Evolutionary conservation across 2,797 vertebrate genomes (phyloP).

Genomic region (Mormyrus hasselquistii): DNA sequence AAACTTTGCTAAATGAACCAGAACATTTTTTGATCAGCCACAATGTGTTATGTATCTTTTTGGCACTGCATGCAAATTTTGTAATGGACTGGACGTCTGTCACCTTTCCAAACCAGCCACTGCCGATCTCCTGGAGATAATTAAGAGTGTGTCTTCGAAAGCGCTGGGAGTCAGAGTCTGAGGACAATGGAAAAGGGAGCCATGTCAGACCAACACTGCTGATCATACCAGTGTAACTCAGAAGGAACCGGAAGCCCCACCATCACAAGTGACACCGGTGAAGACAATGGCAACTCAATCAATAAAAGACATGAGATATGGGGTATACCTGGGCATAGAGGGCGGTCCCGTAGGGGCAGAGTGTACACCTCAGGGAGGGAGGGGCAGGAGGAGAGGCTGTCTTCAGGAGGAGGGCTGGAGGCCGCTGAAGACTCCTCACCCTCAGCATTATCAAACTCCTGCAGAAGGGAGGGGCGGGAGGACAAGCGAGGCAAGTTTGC

Average conservation of each 20-base stretch:
- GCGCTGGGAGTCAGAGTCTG: constrained; percentile 63
- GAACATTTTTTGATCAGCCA: background rate
- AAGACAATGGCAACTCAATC: background rate
- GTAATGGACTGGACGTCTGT: constrained; percentile 19
- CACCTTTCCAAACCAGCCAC: constrained; percentile 92
- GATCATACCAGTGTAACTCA: background rate
- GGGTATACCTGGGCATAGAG: constrained; percentile 52
- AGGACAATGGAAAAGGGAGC: constrained; percentile 10
- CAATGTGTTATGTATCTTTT: background rate
- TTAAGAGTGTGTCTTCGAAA: constrained; percentile 83
- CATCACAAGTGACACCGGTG: background rate
- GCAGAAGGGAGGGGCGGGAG: background rate
- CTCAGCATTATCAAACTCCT: constrained; percentile 90
- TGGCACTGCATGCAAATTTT: background rate
- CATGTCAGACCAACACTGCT: background rate
- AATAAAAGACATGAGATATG: constrained; percentile 58
- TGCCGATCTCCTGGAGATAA: constrained; percentile 89
- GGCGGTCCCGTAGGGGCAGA: constrained; percentile 71
- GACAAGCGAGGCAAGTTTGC: background rate
- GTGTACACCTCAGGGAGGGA: constrained; percentile 89
- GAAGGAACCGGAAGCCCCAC: background rate
- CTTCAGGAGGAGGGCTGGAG: constrained; percentile 83
- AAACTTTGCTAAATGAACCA: background rate
- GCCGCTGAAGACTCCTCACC: constrained; percentile 83
- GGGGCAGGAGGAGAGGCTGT: constrained; percentile 85